Evolutionary conservation across 2,888 invertebrate genomes (phyloP).

Genomic region (Scaptomyza caliginosa): DNA sequence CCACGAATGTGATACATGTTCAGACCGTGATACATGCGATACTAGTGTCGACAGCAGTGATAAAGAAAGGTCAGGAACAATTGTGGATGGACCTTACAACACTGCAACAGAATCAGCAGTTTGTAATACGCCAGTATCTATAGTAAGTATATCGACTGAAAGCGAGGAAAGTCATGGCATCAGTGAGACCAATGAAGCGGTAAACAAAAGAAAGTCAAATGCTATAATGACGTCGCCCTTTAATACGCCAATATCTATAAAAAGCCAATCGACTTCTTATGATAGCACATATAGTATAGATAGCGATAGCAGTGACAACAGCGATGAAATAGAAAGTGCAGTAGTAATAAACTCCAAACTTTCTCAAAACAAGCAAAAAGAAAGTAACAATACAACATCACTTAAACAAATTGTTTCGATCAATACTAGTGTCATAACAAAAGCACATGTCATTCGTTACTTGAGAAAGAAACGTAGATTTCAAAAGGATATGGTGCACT

Average conservation of each 20-base stretch:
- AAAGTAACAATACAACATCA: not conserved
- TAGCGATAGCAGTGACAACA: not conserved
- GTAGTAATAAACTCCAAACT: not conserved
- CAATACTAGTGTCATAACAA: not conserved
- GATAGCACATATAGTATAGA: not conserved
- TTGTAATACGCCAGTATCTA: not conserved
- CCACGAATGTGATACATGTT: no score
- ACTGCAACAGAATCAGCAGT: no score
- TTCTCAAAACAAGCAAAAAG: not conserved
- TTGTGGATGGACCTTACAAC: no score
- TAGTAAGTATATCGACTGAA: not conserved
- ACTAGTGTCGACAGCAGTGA: no score
- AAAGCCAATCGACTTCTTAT: not conserved
- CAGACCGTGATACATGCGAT: no score
- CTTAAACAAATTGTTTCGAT: not conserved
- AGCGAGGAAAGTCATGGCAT: not conserved
- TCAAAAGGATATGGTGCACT: not conserved
- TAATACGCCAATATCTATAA: no score
- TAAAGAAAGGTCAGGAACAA: no score
- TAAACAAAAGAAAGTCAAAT: no score
- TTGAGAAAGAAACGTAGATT: not conserved
- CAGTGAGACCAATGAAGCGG: not conserved
- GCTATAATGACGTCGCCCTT: no score
- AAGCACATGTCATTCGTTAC: not conserved
- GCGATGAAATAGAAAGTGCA: not conserved